Percentiles rank a stretch among this genome's conserved stretches.
Evolutionary conservation across 2,888 invertebrate species (phyloP).

Genomic region (Cerceris rybyensis): DNA sequence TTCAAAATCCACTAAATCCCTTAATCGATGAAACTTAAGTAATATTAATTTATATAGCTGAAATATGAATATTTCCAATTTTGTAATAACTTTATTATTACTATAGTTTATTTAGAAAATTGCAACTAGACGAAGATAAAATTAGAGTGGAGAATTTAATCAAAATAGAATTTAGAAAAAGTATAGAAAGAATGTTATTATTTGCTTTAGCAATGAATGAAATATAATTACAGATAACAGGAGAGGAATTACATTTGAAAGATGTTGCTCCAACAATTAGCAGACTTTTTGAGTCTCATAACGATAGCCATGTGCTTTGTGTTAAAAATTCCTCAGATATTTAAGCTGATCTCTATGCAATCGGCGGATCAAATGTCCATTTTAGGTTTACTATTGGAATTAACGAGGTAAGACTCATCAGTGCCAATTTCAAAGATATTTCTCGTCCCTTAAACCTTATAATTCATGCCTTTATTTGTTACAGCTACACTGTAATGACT

Average conservation of each 20-base stretch:
- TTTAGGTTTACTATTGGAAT: slow-evolving; percentile 86
- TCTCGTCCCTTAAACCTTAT: not conserved
- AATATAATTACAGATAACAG: slow-evolving; percentile 12
- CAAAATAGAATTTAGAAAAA: not conserved
- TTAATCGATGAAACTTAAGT: too few relatives aligned
- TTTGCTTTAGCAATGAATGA: not conserved
- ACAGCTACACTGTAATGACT: slow-evolving; percentile 90
- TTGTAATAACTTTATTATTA: too few relatives aligned
- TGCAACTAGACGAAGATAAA: not conserved
- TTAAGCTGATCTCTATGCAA: slow-evolving; percentile 85
- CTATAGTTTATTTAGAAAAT: too few relatives aligned
- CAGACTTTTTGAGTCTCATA: slow-evolving; percentile 87
- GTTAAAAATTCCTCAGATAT: slow-evolving; percentile 92
- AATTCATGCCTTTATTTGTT: slow-evolving; percentile 73
- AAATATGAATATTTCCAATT: too few relatives aligned
- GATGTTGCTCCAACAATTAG: slow-evolving; percentile 74
- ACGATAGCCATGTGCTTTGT: slow-evolving; percentile 90
- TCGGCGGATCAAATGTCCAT: slow-evolving; percentile 88
- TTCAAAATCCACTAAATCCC: too few relatives aligned
- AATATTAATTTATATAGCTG: too few relatives aligned
- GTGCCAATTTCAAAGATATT: not conserved
- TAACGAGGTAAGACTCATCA: slow-evolving; percentile 84
- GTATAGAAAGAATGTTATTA: not conserved
- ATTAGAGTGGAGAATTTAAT: not conserved
- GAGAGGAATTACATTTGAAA: not conserved